Base-by-base conservation (phyloP, 2,113 vertebrate species). In the Leptobrachium leishanense region DNA sequence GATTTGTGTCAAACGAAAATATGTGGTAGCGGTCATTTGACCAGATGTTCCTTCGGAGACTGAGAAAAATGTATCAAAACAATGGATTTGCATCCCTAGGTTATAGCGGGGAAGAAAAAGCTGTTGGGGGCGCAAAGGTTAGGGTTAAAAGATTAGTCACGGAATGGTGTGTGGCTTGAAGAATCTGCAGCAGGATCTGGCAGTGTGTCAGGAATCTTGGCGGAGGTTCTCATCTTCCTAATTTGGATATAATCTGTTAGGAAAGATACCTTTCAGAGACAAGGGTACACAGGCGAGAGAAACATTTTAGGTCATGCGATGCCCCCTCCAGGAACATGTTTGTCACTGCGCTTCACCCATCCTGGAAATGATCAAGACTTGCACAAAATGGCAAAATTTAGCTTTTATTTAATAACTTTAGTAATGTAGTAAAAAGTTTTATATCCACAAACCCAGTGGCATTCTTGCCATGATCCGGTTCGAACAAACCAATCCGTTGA, bases 151-250 rank as follows among this genome's bases (percentile, higher is more conserved):
- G 70, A 73, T 42, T 44, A 44, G 39, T 41, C 5, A 42, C 67
- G 20, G 13, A 42, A 68, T 63, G 57, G 70, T 43, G 50, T 79
- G 42, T 43, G 70, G 70, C 6, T 57, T 44, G 11, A 46, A 43
- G 53, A 79, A 64, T 68, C 41, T 79, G 46, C 63, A 50, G 20
- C 20, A 55, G 59, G 40, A 13, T 46, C 41, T 79, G 77, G 77
- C 70, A 74, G 7, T 13, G 41, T 13, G 20, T 79, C 77, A 79
- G 50, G 77, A 79, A 79, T 79, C 68, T 44, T 44, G 41, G 72
- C 70, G 73, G 41, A 73, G 39, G 64, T 63, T 63, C 70, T 79
- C 77, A 79, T 79, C 63, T 79, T 79, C 77, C 77, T 79, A 79
- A 79, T 79, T 79, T 79, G 77, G 77, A 63, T 59, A 79, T 79